Conservation (phyloP, 2,888 invertebrate genomes). For the Dryobota labecula region DNA sequence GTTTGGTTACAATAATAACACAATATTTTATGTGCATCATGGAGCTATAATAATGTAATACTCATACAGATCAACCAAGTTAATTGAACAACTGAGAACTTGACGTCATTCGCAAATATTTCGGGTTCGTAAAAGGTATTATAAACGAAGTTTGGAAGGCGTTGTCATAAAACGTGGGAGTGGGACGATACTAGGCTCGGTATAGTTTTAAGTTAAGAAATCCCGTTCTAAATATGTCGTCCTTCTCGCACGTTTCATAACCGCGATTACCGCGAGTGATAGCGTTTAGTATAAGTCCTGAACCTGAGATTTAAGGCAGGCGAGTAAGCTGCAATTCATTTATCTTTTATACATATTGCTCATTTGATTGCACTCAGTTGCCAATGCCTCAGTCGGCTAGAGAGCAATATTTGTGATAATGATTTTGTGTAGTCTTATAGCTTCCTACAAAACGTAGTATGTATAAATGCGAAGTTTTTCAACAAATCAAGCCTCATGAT, state of each 20-base stretch:
- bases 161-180: neutral
- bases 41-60: slow-evolving; percentile 50
- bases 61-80: slow-evolving; percentile 18
- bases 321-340: neutral
- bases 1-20: slow-evolving; percentile 65
- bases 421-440: neutral
- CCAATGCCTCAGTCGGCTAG: neutral
- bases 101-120: neutral
- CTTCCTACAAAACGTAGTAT: neutral
- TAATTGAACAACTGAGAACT: neutral
- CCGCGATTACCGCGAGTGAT: neutral
- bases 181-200: neutral
- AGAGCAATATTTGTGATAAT: slow-evolving; percentile 3
- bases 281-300: neutral
- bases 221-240: neutral
- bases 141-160: neutral
- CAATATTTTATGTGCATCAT: slow-evolving; percentile 44
- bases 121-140: neutral
- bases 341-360: neutral
- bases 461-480: neutral
- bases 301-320: no score
- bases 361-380: neutral
- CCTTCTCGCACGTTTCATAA: neutral
- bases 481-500: slow-evolving; percentile 53
- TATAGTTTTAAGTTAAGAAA: neutral